These are phyloP conservation scores for Bugula neritina DNA, from an alignment of 2,888 invertebrate genomes.

Conservation along the genomic window DNA sequence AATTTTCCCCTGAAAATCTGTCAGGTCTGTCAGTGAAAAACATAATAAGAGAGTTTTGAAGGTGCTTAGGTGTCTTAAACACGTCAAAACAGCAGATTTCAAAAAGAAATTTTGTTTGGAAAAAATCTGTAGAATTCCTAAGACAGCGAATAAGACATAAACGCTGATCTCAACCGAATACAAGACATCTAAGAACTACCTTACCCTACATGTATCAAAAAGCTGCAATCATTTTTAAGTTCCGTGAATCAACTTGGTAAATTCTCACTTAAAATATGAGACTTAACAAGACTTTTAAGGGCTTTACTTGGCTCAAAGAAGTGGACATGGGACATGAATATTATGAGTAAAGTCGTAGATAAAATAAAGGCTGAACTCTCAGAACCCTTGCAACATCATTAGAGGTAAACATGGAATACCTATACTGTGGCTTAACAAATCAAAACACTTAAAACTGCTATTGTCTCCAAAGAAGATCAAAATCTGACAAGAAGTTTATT, in stretches of 20 bases:
- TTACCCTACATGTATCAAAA: background rate
- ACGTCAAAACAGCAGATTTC: no score
- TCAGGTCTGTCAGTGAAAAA: background rate
- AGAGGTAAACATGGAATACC: no score
- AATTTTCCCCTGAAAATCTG: background rate
- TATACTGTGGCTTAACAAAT: no score
- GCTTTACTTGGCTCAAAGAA: background rate
- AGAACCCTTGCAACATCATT: no score
- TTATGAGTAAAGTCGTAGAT: background rate
- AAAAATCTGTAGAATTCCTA: no score
- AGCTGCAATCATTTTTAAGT: slow-evolving; percentile 20
- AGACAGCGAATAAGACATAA: background rate
- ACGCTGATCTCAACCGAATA: background rate
- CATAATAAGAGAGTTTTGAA: no score
- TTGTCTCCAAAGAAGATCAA: no score
- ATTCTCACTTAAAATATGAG: slow-evolving; percentile 4
- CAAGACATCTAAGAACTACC: slow-evolving; percentile 3
- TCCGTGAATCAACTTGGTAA: slow-evolving; percentile 9
- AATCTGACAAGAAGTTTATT: no score
- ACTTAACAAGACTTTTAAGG: background rate
- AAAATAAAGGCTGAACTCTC: background rate
- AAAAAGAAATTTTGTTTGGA: no score
- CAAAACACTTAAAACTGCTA: no score
- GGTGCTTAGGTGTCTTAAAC: no score
- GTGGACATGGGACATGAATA: background rate